Base-by-base conservation (phyloP, 2,888 invertebrate species). In the Adelphocoris suturalis region DNA sequence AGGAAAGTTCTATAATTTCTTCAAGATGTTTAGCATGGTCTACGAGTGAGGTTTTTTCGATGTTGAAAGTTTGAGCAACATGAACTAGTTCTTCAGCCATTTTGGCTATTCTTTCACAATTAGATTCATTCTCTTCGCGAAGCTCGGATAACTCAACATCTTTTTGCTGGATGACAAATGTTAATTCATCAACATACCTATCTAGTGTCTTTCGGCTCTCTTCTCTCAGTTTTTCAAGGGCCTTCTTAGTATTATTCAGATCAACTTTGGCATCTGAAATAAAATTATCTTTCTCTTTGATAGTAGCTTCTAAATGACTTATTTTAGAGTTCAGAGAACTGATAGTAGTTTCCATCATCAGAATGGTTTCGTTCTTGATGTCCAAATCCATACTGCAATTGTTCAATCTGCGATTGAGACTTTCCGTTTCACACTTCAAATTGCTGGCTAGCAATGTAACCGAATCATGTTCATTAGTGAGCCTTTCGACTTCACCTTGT, bases 381-480 rank as follows among this genome's bases (percentile, higher is more conserved):
- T 88, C 88, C 88, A 88, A 78, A n/a, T 88, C 88, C 88, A 88
- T 55, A 27, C 11, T 55, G 48, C 48, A 27, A 55, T 78, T 28
- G 0, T 78, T 23, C 37, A 88, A 16, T n/a, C 52, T 47, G 11
- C 78, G 76, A 23, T 47, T 88, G 52, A 88, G 52, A 28, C 19
- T 55, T 16, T 76, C 78, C 27, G 23, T 28, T 37, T 82, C 82
- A 7, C 27, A 13, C 11, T 68, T 13, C 68, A 68, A 23, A 68
- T 12, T n/a, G 5, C 19, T 19, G 23, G 13, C 9, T 23, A 19
- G 7, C 23, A 23, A 68, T 11, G 19, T 68, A 12, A 23, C 68
- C 68, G 19, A 23, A 11, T 23, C 7, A 68, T 68, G 23, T 23
- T 68, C 68, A 11, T 68, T 68, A 23, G 23, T 23, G 68, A 68